Evolutionary conservation across 1,140 invertebrate species (phyloP).

Genomic region (Pseudomyrmex flavicornis): DNA sequence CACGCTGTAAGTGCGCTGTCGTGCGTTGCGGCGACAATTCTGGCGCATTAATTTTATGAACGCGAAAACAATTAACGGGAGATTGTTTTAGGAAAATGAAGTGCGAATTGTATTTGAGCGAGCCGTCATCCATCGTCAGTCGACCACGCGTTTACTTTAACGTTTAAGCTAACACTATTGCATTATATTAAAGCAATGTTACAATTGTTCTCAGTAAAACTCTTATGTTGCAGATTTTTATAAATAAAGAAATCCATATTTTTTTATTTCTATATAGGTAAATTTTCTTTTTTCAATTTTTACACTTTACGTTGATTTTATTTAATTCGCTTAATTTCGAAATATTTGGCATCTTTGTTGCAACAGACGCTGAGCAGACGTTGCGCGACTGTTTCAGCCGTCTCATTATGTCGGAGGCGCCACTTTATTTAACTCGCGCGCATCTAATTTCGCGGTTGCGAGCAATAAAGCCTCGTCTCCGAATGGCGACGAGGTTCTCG

Average conservation of each 20-base stretch:
- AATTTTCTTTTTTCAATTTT: not conserved
- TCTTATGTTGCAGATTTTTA: too few relatives aligned
- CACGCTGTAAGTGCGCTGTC: slow-evolving; percentile 15
- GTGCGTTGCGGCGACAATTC: not conserved
- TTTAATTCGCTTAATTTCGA: not conserved
- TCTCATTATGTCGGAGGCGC: not conserved
- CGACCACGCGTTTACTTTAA: too few relatives aligned
- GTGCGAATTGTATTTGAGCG: not conserved
- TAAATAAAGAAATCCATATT: not conserved
- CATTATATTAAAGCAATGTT: too few relatives aligned
- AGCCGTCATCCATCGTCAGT: not conserved
- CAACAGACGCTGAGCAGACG: not conserved
- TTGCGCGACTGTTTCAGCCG: not conserved
- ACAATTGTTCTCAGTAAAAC: too few relatives aligned
- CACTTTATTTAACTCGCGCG: slow-evolving; percentile 17
- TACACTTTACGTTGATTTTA: not conserved
- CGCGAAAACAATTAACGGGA: slow-evolving; percentile 33
- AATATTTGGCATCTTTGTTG: not conserved
- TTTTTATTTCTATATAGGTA: not conserved
- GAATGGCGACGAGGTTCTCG: slow-evolving; percentile 4
- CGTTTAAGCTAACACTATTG: too few relatives aligned
- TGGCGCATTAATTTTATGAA: slow-evolving; percentile 51
- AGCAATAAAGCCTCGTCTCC: slow-evolving; percentile 14
- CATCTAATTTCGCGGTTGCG: slow-evolving; percentile 23
- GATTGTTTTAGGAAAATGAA: slow-evolving; percentile 36